Evolutionary conservation across 2,113 vertebrate species (phyloP), one percentile per base, ranked within the genome.

Genomic region (Salvelinus fontinalis): DNA sequence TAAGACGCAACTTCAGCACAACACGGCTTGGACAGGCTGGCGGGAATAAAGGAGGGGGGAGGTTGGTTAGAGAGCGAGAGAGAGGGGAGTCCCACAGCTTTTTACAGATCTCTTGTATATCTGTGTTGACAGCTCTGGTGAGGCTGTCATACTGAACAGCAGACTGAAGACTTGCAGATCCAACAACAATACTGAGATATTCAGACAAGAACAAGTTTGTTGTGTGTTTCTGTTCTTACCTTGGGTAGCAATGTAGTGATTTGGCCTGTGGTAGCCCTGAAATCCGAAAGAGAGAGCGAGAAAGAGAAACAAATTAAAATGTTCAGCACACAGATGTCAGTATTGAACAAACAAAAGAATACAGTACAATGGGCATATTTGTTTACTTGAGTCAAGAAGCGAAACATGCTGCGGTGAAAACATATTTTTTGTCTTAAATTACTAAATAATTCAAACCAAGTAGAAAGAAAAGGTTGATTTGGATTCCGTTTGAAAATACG

Each of bases 201-300:
- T 54, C 51, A 54, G 51, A 54, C 16, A 54, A 12, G 39, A 44
- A 12, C 9, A 44, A 18, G 51, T 54, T 54, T 54, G 16, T 18
- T 0, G 59, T 62, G n/a, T 62, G 29, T 68, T 3, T 3, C 27
- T 68, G 67, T 39, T 44, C 67, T 68, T 68, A 68, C 67, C 67
- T 39, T 68, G 67, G 29, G 67, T 68, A 68, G 67, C 67, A 29
- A 68, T 68, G 29, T 68, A 68, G 31, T 68, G 67, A 34, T 68
- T 68, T 27, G 67, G 67, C 18, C 67, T 68, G 67, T 68, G 67
- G 67, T 68, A 68, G 3, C 67, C 67, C 67, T 68, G 67, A 34
- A 34, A 34, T 68, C 3, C 16, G 4, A 20, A 44, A 68, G 66
- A 34, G 66, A 39, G 27, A 5, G 13, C 29, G 4, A 67, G 27